Percentiles rank a stretch among this genome's conserved stretches.
Evolutionary conservation across 2,888 invertebrate genomes (phyloP).

Genomic region (Melanophora roralis): DNA sequence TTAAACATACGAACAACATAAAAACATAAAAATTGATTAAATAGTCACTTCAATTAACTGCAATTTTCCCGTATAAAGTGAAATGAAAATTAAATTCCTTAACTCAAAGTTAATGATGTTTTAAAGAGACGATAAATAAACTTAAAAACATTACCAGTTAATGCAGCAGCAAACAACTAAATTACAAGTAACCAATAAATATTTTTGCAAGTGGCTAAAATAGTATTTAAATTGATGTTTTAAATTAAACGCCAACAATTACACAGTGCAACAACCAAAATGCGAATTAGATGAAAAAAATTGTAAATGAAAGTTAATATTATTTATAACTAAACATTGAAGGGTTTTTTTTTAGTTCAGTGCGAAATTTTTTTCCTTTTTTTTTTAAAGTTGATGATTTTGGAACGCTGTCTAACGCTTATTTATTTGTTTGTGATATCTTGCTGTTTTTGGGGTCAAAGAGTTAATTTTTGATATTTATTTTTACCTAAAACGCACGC

Average conservation of each 20-base stretch:
- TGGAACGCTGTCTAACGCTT: no score
- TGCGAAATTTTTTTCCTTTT: no score
- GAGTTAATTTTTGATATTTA: no score
- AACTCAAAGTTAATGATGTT: constrained; percentile 26
- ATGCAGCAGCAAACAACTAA: background rate
- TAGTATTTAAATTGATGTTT: constrained; percentile 59
- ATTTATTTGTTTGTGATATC: no score
- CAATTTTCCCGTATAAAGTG: constrained; percentile 65
- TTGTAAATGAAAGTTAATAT: no score
- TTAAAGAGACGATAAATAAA: background rate
- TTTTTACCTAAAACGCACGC: no score
- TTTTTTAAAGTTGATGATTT: no score
- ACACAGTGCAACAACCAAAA: constrained; percentile 43
- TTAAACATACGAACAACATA: background rate
- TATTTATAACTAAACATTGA: no score
- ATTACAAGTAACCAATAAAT: constrained; percentile 18
- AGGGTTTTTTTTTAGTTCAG: no score
- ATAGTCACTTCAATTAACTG: constrained; percentile 62
- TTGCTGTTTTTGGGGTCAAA: no score
- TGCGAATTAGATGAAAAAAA: no score
- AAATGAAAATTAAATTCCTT: constrained; percentile 67
- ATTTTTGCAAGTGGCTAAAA: constrained; percentile 50
- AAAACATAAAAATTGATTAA: constrained; percentile 52
- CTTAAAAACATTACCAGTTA: constrained; percentile 7
- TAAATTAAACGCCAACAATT: constrained; percentile 56